Conservation (phyloP, 2,797 vertebrate genomes). For the Bryconaethiops microstoma region DNA sequence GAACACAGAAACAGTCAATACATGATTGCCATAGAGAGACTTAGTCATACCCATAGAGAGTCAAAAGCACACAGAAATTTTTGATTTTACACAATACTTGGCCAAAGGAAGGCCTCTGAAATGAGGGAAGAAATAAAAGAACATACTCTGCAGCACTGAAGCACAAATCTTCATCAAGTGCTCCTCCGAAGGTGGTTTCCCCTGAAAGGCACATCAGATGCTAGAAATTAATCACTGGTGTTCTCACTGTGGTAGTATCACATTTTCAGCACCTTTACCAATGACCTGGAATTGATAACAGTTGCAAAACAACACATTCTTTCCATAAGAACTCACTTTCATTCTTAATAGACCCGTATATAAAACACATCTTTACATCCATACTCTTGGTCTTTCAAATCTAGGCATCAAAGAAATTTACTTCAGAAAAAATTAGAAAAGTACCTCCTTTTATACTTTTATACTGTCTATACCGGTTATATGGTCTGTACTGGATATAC, state of each 20-base stretch:
- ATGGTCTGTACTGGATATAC: too few relatives aligned
- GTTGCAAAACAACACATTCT: not conserved
- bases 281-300: not conserved
- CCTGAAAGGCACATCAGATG: slow-evolving; percentile 55
- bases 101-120: not conserved
- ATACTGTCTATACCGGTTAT: too few relatives aligned
- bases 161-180: slow-evolving; percentile 69
- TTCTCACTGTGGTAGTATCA: not conserved
- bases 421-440: too few relatives aligned
- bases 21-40: not conserved
- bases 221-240: not conserved
- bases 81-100: not conserved
- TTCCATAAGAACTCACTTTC: not conserved
- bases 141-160: slow-evolving; percentile 65
- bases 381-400: too few relatives aligned
- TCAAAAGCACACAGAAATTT: not conserved
- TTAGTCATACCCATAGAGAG: too few relatives aligned
- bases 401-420: too few relatives aligned
- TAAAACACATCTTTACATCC: too few relatives aligned
- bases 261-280: too few relatives aligned
- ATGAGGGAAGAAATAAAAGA: not conserved
- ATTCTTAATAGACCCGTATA: not conserved
- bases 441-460: too few relatives aligned
- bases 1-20: not conserved
- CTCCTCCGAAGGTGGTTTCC: slow-evolving; percentile 67